Percentiles rank a stretch among this genome's conserved stretches.
Conservation (phyloP, 2,113 vertebrate genomes). For the Callopanchax toddi region DNA sequence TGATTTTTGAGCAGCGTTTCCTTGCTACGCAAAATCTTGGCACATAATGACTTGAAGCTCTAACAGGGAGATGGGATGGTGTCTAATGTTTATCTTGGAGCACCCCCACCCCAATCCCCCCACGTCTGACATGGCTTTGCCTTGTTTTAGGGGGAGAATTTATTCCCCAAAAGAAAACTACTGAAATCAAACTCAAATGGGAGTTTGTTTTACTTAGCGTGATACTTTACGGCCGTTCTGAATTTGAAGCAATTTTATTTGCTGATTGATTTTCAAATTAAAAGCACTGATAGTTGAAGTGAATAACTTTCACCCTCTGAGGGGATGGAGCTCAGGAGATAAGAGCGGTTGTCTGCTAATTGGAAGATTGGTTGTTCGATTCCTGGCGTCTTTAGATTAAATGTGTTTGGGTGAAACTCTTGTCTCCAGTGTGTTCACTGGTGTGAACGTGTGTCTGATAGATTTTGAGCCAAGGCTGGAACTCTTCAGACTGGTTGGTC, state of each 20-base stretch:
- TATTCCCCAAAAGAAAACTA: conserved; percentile 25
- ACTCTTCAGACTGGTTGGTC: no score
- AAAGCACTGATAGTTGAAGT: neutral
- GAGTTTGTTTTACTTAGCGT: neutral
- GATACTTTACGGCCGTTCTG: neutral
- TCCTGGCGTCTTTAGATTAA: neutral
- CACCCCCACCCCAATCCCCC: neutral
- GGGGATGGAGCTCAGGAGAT: neutral
- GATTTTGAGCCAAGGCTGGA: no score
- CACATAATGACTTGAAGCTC: conserved; percentile 52
- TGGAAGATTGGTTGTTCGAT: neutral
- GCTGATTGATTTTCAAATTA: no score
- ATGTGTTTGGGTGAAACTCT: no score
- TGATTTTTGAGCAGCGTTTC: conserved; percentile 53
- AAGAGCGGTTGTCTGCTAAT: neutral
- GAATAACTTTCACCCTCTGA: neutral
- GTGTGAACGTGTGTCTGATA: no score
- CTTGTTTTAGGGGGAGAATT: no score
- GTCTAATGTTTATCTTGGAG: conserved; percentile 43
- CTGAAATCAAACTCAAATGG: conserved; percentile 22
- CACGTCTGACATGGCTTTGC: no score
- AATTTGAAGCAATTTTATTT: neutral
- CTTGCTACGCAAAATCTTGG: conserved; percentile 50
- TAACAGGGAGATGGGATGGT: conserved; percentile 42
- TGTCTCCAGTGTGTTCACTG: no score